Evolutionary conservation across 2,113 vertebrate genomes (phyloP), one percentile per base, ranked within the genome.

Genomic region (Trematocara variabile): DNA sequence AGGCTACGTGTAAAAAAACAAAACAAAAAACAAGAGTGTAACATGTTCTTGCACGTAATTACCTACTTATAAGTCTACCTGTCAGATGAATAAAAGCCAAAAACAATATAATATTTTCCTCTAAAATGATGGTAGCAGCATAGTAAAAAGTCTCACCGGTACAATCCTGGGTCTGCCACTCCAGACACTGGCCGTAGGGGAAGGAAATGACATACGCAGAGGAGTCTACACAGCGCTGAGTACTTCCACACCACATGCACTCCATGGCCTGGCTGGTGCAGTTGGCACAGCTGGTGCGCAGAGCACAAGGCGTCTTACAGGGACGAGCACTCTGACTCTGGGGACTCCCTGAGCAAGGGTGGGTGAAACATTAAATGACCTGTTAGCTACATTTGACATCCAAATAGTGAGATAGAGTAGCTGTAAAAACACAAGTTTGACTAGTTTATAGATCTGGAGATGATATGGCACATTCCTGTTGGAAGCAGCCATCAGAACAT

Each of bases 171-270:
- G 98, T 99, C 84, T 99, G 98, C 98, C 98, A 99, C 95, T 99
- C 98, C 81, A 99, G 97, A 80, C 98, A 99, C 90, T 99, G 98
- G 7, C 98, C 98, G 0, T 99, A 99, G 0, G 98, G 98, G 81
- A 99, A 99, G 73, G 98, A 99, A 94, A 99, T 97, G 53, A 98
- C 98, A 22, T 99, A 99, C 2, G 98, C 98, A 0, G 98, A 98
- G 28, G 98, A 98, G 95, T 99, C 98, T 3, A 99, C 98, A 0
- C 98, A 99, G 1, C 98, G 96, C 37, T 95, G 96, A 0, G 97
- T 97, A 16, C 97, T 98, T 90, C 98, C 95, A 30, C 98, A 99
- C 98, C 98, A 99, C 98, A 99, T 99, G 34, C 98, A 99, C 89
- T 99, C 98, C 96, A 98, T 98, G 54, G 97, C 97, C 9, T 97